Evolutionary conservation across 2,113 vertebrate species (phyloP), one percentile per base, ranked within the genome.

Genomic region (Stigmatopora argus): DNA sequence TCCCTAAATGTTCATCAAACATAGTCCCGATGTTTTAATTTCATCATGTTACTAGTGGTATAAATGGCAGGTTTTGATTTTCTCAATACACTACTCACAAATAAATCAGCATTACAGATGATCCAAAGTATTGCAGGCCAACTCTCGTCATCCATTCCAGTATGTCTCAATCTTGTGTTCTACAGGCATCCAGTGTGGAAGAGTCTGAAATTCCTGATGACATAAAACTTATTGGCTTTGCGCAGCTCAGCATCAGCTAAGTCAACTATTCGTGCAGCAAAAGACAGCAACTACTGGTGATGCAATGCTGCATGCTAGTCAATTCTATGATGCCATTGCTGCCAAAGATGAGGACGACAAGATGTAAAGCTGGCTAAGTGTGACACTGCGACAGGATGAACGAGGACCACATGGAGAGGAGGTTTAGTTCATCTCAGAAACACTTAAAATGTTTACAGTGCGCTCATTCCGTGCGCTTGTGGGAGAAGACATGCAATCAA

Each of bases 191-290:
- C 62, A 95, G 96, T 14, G 89, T 96, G 0, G 96, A 99, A 73
- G 93, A 93, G 77, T 97, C 96, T 0, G 97, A 99, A 87, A 95
- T 99, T 82, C 96, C 96, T 0, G 97, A 99, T 58, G 96, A 99
- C 68, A 79, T 95, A 78, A 99, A 99, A 86, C 95, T 99, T 63
- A 92, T 99, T 86, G 97, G 97, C 86, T 99, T 99, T 83, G 97
- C 97, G 67, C 97, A 99, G 90, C 96, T 99, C 90, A 99, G 95
- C 92, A 98, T 99, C 91, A 99, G 93, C 90, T 97, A 95, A 94
- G 84, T 88, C 49, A 52, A 81, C 71, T 74, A 76, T 78, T 10
- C 64, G 73, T 55, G 75, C 71, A 65, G 73, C 67, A 69, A 78
- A 78, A 69, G 78, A 85, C 81, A 81, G 73, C 82, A 84, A 83